Percentiles rank a stretch among this genome's conserved stretches.
These are phyloP conservation scores for Ectobius pallidus DNA, from an alignment of 2,888 invertebrate genomes.

Conservation along the genomic window DNA sequence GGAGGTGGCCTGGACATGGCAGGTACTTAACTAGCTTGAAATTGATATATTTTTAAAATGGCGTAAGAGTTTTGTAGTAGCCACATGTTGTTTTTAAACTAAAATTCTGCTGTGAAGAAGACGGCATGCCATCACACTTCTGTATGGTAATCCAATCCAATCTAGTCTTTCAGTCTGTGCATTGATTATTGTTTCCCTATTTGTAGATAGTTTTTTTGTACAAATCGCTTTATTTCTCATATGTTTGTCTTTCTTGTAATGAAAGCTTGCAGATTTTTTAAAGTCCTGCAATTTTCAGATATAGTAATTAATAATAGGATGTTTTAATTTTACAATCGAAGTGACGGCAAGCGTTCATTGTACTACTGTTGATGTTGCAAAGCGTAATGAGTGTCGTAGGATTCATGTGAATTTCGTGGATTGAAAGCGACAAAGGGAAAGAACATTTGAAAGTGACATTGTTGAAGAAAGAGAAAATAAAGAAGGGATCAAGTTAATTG, in stretches of 20 bases:
- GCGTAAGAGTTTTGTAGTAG: slow-evolving; percentile 2
- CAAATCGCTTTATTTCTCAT: slow-evolving; percentile 31
- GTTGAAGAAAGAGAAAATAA: background rate
- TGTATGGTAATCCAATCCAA: slow-evolving; percentile 42
- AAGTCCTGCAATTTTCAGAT: slow-evolving; percentile 24
- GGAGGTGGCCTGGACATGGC: slow-evolving; percentile 1
- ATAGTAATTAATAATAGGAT: background rate
- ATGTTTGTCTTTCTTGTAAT: slow-evolving; percentile 22
- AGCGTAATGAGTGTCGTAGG: background rate
- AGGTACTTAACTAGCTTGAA: slow-evolving; percentile 28
- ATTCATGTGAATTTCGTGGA: background rate
- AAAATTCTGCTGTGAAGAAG: slow-evolving; percentile 36
- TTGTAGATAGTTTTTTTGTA: slow-evolving; percentile 34
- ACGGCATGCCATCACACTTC: slow-evolving; percentile 36
- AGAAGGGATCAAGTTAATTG: background rate
- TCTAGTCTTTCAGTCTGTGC: slow-evolving; percentile 44
- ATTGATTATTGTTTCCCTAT: slow-evolving; percentile 35
- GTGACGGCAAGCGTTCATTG: background rate
- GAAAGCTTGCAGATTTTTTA: slow-evolving; percentile 18
- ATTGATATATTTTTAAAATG: slow-evolving; percentile 28
- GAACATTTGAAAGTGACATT: background rate
- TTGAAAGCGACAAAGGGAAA: background rate
- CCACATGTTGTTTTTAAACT: slow-evolving; percentile 6
- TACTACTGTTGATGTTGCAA: background rate
- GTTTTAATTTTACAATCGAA: background rate